Evolutionary conservation across 2,888 invertebrate species (phyloP).

Genomic region (Polydrusus cervinus): DNA sequence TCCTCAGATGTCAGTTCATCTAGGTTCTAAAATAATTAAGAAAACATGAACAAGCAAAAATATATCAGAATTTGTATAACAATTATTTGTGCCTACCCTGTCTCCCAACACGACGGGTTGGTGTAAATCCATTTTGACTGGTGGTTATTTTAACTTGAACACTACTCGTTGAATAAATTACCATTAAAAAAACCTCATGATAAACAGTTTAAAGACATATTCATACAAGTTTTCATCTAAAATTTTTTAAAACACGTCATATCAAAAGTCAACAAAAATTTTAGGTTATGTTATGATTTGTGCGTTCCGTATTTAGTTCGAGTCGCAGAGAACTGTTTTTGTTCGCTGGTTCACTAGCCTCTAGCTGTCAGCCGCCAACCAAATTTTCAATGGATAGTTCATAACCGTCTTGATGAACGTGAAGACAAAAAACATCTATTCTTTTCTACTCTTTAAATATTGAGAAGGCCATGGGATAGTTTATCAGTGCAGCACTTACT

Average conservation of each 20-base stretch:
- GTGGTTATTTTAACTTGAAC: not conserved
- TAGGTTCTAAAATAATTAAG: conserved; percentile 76
- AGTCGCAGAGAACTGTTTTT: not conserved
- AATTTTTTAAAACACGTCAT: conserved; percentile 23
- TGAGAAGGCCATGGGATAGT: no score
- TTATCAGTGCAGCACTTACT: no score
- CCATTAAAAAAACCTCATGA: conserved; percentile 22
- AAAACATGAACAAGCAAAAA: conserved; percentile 50
- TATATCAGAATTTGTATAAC: not conserved
- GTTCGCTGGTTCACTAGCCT: no score
- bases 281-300: conserved; percentile 1
- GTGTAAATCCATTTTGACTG: conserved; percentile 70
- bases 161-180: not conserved
- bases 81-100: conserved; percentile 68
- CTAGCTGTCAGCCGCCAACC: no score
- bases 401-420: no score
- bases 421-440: no score
- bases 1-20: conserved; percentile 85
- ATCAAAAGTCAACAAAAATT: conserved; percentile 27
- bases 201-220: conserved; percentile 11
- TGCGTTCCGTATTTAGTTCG: conserved; percentile 8
- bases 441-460: no score
- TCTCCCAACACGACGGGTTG: conserved; percentile 73
- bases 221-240: not conserved
- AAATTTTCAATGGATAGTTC: no score